Conservation (phyloP, 2,113 vertebrate species). For the Mobula hypostoma region DNA sequence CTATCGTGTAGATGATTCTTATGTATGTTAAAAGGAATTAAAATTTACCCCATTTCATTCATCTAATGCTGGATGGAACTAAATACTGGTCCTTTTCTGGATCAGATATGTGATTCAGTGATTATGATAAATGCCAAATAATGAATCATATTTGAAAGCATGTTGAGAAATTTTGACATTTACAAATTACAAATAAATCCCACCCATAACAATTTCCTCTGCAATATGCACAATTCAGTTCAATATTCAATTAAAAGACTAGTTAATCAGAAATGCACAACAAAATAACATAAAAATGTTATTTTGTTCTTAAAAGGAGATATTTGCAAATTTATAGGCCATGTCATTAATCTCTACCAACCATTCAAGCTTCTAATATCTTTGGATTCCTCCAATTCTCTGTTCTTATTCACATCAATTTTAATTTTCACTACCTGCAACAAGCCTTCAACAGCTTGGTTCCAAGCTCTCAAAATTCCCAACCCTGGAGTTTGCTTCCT, state of each 20-base stretch:
- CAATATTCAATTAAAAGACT: neutral
- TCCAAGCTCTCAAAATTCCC: no score
- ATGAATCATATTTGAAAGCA: neutral
- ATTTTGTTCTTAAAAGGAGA: neutral
- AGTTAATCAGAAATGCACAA: neutral
- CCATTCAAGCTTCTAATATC: no score
- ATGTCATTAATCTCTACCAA: no score
- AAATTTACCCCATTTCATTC: neutral
- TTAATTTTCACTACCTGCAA: no score
- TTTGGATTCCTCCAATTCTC: no score
- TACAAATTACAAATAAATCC: neutral
- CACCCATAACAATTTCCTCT: neutral
- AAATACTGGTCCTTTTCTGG: neutral
- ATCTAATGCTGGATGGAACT: neutral
- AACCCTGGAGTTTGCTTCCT: no score
- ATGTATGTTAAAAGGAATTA: neutral
- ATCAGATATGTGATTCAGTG: neutral
- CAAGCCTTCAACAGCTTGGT: no score
- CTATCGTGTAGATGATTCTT: neutral
- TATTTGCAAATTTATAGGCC: neutral
- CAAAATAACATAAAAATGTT: neutral
- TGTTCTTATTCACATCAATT: no score
- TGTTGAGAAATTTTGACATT: neutral
- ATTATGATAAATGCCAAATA: neutral
- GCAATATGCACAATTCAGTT: neutral